Evolutionary conservation across 2,113 vertebrate genomes (phyloP).

Genomic region (Arvicanthis niloticus): DNA sequence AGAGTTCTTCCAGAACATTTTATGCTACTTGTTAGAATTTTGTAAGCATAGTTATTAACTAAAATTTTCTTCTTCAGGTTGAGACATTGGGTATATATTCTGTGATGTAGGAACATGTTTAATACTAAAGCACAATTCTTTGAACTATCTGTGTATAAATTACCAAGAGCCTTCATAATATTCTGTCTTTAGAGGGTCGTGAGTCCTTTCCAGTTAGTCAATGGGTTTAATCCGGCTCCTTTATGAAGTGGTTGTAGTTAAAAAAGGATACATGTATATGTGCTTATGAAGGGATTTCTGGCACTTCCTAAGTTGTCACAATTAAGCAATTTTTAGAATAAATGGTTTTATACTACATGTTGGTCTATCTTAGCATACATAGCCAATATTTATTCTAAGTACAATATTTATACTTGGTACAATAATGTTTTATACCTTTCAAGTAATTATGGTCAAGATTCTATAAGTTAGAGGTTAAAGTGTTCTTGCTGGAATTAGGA

Average conservation of each 20-base stretch:
- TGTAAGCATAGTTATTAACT: background rate
- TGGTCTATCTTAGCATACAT: background rate
- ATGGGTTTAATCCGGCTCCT: background rate
- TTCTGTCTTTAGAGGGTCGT: background rate
- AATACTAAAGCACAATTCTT: background rate
- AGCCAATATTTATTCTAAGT: background rate
- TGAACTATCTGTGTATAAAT: background rate
- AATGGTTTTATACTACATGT: background rate
- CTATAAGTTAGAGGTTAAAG: constrained; percentile 11
- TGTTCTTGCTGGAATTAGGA: background rate
- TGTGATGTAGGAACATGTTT: background rate
- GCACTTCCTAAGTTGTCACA: background rate
- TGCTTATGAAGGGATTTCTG: background rate
- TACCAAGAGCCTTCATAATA: background rate
- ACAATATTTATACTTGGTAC: background rate
- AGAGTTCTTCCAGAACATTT: background rate
- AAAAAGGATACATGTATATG: background rate
- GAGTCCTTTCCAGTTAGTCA: background rate
- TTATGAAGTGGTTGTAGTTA: background rate
- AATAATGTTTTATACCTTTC: constrained; percentile 4
- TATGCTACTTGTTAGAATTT: background rate
- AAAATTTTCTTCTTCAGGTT: background rate
- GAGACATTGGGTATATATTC: background rate
- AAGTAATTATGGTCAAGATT: constrained; percentile 1
- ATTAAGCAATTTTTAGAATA: constrained; percentile 4